A percentile compares a stretch with the other conserved stretches of the same genome.
Evolutionary conservation across 2,888 invertebrate genomes (phyloP).

Genomic region (Anoplius nigerrimus): DNA sequence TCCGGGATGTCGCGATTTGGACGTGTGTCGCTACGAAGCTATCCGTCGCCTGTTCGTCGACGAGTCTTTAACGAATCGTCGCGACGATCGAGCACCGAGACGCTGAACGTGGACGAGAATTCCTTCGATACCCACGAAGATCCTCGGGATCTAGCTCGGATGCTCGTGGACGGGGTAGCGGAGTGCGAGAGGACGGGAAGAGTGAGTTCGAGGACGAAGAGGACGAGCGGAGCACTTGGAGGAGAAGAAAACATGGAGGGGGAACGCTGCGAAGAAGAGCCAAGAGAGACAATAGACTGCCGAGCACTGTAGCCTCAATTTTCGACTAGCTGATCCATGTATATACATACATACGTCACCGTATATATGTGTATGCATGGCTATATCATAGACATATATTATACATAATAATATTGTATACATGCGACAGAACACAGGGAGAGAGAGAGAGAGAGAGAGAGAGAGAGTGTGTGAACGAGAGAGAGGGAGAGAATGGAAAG

Average conservation of each 20-base stretch:
- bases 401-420: conserved; percentile 23
- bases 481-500: too few relatives aligned
- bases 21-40: conserved; percentile 7
- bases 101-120: neutral
- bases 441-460: conserved; percentile 14
- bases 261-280: conserved; percentile 54
- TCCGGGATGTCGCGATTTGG: conserved; percentile 41
- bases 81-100: neutral
- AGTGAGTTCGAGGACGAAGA: neutral
- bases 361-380: conserved; percentile 7
- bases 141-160: conserved; percentile 3
- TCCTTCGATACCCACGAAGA: too few relatives aligned
- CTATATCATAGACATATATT: conserved; percentile 11
- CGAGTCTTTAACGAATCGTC: conserved; percentile 26
- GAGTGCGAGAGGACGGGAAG: neutral
- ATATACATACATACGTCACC: conserved; percentile 18
- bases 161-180: neutral
- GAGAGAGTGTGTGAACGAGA: conserved; percentile 27
- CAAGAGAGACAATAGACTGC: conserved; percentile 75
- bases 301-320: conserved; percentile 72
- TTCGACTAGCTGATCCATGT: conserved; percentile 63
- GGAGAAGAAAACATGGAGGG: conserved; percentile 8
- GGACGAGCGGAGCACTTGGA: neutral
- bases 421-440: neutral
- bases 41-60: conserved; percentile 29